These are phyloP conservation scores for Phyllopteryx taeniolatus DNA, from an alignment of 2,113 vertebrate genomes.

Conservation along the genomic window DNA sequence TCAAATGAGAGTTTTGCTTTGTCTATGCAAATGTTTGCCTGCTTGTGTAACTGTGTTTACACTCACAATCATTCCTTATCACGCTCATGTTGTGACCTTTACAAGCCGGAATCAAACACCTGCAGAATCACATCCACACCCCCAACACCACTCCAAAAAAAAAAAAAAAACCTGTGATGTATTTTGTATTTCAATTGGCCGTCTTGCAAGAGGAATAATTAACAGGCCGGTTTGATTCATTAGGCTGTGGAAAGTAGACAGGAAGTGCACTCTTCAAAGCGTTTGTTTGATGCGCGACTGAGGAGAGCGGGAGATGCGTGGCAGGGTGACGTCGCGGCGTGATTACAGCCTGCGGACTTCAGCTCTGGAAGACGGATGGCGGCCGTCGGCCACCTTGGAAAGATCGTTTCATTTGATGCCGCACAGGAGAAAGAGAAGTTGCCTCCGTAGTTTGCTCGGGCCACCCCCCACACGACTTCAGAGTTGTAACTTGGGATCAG, in stretches of 20 bases:
- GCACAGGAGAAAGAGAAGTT: slow-evolving; percentile 35
- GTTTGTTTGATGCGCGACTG: slow-evolving; percentile 59
- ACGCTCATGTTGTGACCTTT: slow-evolving; percentile 23
- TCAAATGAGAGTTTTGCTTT: slow-evolving; percentile 61
- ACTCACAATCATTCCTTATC: slow-evolving; percentile 21
- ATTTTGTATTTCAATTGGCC: slow-evolving; percentile 47
- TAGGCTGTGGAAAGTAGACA: slow-evolving; percentile 47
- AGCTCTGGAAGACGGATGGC: slow-evolving; percentile 50
- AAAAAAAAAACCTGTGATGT: slow-evolving; percentile 27
- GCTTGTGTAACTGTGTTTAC: slow-evolving; percentile 52
- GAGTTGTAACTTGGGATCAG: slow-evolving; percentile 32
- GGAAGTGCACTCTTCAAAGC: slow-evolving; percentile 34
- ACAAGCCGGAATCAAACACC: slow-evolving; percentile 50
- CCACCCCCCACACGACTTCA: slow-evolving; percentile 42
- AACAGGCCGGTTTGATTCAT: slow-evolving; percentile 66
- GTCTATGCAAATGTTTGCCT: slow-evolving; percentile 50
- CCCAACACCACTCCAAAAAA: too few relatives aligned
- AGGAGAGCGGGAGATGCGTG: slow-evolving; percentile 31
- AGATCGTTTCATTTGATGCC: slow-evolving; percentile 61
- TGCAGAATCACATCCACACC: slow-evolving; percentile 18
- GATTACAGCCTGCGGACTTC: slow-evolving; percentile 57
- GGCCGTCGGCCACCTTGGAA: slow-evolving; percentile 52
- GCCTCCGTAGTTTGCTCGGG: slow-evolving; percentile 41
- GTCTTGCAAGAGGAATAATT: slow-evolving; percentile 58
- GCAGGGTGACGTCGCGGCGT: slow-evolving; percentile 23